Evolutionary conservation across 2,113 vertebrate species (phyloP), one percentile per base, ranked within the genome.

Genomic region (Sorex fumeus): DNA sequence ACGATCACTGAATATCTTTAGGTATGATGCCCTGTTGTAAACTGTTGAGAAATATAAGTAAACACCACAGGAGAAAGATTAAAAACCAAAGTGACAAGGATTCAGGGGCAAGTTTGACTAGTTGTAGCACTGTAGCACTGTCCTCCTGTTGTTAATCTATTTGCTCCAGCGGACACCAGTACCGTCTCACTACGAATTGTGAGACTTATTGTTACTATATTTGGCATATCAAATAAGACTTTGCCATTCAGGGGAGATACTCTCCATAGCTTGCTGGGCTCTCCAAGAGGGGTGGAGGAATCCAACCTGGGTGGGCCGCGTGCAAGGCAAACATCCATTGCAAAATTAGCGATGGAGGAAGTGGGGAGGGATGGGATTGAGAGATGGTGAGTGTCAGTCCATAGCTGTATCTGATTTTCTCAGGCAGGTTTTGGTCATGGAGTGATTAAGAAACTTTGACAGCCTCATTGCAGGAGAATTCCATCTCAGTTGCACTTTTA

Each of bases 11-110:
- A 43, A 9, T 45, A 40, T 47, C n/a, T 72, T 1, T 69, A 76
- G 32, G 3, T 32, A 27, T 6, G 50, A 13, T 47, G 0, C 3
- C n/a, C 1, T 50, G 0, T 34, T n/a, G 6, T 28, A 19, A 1
- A 2, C 5, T 40, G 1, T 28, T 16, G 3, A 15, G 43, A 74
- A 93, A 28, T 5, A 50, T 11, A 5, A 67, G 16, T 40, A 60
- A n/a, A 40, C 3, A 69, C 6, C 6, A 19, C 19, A 40, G 3
- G 3, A 28, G 6, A 18, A 3, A 90, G 18, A 60, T 21, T 60
- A 23, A 21, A 23, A 60, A 60, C 4, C 21, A 10, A 47, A 23
- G 76, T 36, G 6, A 21, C 6, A 25, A 5, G 1, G 2, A 36
- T 74, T 80, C 30, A 45, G 25, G 18, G 72, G 77, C 30, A 2